Evolutionary conservation across 92 coral and sea anemone species (phyloP), one percentile per base, ranked within the genome.

Genomic region (Zoanthus sociatus): DNA sequence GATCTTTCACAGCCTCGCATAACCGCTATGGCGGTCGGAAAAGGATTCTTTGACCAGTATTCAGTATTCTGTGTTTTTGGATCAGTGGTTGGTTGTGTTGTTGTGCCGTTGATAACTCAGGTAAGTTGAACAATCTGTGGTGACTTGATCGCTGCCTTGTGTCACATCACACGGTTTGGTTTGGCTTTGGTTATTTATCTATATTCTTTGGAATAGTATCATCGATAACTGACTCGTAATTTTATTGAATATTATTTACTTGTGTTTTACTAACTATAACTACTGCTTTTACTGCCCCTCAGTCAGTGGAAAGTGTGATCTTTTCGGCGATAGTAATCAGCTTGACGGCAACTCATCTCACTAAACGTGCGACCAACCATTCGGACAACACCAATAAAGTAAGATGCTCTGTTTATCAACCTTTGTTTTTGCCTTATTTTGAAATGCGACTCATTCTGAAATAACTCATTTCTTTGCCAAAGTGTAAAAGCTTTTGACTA

Each of bases 21-120:
- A 93, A 92, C 98, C 98, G 88, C 56, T 79, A 97, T 97, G 99
- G 99, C 99, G 94, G 97, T 95, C 73, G 98, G 99, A 45, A 95
- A 94, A 92, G 99, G 99, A n/a, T 97, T 97, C 83, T 95, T 97
- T 81, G 99, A 97, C 90, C 99, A 97, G 94, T 97, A 97, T 74
- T 97, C 99, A 4, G 99, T 97, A 55, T 97, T 97, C 87, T 97
- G 99, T 86, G 99, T 97, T 61, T 97, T 97, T 89, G 99, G 99
- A 51, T 97, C 99, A 14, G 99, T 97, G 1, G 99, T 97, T 17
- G 99, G 99, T 44, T 97, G 99, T 89, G 99, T 97, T n/a, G 99
- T 97, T 8, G 99, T 97, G 12, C 99, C 99, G 21, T 88, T 97
- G 46, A 97, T 97, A 81, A 97, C 99, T 16, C 99, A 97, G 98